Evolutionary conservation across 2,797 vertebrate genomes (phyloP).

Genomic region (Liasis olivaceus): DNA sequence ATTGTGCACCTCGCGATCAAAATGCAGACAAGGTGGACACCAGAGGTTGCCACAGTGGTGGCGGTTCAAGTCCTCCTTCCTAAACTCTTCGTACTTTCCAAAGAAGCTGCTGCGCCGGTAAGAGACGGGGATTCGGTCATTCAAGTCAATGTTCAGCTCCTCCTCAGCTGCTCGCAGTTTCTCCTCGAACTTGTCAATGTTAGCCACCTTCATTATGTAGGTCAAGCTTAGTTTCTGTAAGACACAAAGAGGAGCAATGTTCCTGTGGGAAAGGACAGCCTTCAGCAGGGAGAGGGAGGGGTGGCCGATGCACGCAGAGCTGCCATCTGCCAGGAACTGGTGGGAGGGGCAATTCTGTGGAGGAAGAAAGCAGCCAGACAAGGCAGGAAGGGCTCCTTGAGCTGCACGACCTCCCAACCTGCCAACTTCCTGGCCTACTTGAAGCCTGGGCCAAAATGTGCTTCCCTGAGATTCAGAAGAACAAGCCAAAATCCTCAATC

Average conservation of each 20-base stretch:
- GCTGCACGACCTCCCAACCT: neutral
- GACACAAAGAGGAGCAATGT: neutral
- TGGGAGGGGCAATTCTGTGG: accelerated
- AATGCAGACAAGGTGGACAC: neutral
- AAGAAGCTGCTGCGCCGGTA: constrained; percentile 96
- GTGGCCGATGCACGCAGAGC: neutral
- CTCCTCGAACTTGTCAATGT: constrained; percentile 97
- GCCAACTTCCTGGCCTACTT: neutral
- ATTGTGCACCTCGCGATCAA: neutral
- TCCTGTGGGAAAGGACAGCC: accelerated
- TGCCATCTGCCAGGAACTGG: neutral
- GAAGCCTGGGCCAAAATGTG: neutral
- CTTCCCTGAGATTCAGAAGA: neutral
- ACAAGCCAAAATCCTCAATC: neutral
- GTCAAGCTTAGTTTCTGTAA: constrained; percentile 83
- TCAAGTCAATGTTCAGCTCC: constrained; percentile 87
- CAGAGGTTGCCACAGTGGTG: neutral
- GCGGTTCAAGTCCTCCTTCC: neutral
- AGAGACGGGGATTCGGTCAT: constrained; percentile 90
- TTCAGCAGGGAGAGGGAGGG: accelerated
- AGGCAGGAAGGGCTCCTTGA: neutral
- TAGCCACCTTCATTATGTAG: constrained; percentile 95
- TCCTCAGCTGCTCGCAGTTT: constrained; percentile 93
- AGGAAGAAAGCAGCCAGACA: accelerated
- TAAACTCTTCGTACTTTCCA: constrained; percentile 83